A percentile compares a stretch with the other conserved stretches of the same genome.
These are phyloP conservation scores for Laspeyria flexula DNA, from an alignment of 2,888 invertebrate species.

Conservation along the genomic window DNA sequence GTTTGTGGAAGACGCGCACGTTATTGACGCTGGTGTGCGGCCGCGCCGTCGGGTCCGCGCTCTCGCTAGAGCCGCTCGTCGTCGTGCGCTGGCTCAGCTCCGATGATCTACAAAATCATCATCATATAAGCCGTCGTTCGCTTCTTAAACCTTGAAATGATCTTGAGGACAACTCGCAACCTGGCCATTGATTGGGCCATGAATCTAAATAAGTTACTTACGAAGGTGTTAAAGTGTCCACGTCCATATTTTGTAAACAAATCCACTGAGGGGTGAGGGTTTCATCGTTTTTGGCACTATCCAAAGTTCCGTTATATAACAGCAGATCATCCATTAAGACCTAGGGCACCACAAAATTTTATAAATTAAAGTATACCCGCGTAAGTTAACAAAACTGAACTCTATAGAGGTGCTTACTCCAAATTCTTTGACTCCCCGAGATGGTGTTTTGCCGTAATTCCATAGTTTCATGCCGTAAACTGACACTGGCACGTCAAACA, in stretches of 20 bases:
- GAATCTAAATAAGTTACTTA: slow-evolving; percentile 45
- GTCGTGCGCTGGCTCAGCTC: slow-evolving; percentile 68
- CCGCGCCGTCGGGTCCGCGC: slow-evolving; percentile 76
- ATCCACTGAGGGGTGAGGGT: slow-evolving; percentile 70
- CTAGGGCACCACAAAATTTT: slow-evolving; percentile 66
- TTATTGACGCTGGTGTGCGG: slow-evolving; percentile 77
- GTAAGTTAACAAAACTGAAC: too few relatives aligned
- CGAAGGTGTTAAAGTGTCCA: slow-evolving; percentile 68
- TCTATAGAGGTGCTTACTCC: slow-evolving; percentile 85
- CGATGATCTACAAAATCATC: slow-evolving; percentile 57
- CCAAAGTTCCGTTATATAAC: slow-evolving; percentile 90
- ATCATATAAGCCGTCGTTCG: not conserved
- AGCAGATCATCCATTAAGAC: slow-evolving; percentile 92
- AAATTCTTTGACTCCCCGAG: slow-evolving; percentile 93
- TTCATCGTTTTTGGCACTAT: slow-evolving; percentile 70
- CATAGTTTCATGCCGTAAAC: slow-evolving; percentile 92
- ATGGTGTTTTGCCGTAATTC: slow-evolving; percentile 93
- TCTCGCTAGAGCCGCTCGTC: slow-evolving; percentile 72
- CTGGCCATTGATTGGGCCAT: too few relatives aligned
- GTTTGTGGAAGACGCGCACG: slow-evolving; percentile 40
- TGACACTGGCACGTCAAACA: slow-evolving; percentile 91
- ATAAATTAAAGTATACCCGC: not conserved
- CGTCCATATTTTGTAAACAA: slow-evolving; percentile 69
- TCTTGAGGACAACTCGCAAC: too few relatives aligned
- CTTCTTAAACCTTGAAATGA: too few relatives aligned